A percentile compares a stretch with the other conserved stretches of the same genome.
Conservation (phyloP, 2,888 invertebrate species). For the Drosophila gaucha region DNA sequence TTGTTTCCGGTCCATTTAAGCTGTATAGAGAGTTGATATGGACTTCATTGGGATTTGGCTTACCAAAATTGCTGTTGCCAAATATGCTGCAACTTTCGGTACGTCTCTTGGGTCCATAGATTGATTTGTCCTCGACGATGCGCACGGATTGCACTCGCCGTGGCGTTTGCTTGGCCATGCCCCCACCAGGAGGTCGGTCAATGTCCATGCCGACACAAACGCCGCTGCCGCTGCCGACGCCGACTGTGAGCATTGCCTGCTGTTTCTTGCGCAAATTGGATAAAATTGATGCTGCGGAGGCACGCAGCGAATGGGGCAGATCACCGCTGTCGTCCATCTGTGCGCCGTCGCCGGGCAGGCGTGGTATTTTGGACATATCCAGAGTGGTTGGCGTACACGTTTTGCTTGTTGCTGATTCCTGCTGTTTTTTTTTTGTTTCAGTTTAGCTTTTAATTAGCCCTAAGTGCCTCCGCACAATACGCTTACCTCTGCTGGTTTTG, state of each 20-base stretch:
- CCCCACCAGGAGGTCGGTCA: conserved; percentile 7
- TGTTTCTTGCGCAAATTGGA: conserved; percentile 76
- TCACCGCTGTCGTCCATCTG: conserved; percentile 78
- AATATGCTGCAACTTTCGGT: conserved; percentile 83
- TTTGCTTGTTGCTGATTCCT: conserved; percentile 43
- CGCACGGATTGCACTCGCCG: conserved; percentile 83
- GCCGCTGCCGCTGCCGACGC: conserved; percentile 11
- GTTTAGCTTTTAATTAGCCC: conserved; percentile 70
- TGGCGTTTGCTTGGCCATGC: conserved; percentile 65
- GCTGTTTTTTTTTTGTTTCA: conserved; percentile 65
- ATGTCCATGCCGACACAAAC: not conserved
- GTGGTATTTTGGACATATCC: conserved; percentile 84
- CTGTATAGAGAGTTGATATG: not conserved
- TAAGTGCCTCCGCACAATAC: conserved; percentile 63
- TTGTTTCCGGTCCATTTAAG: not conserved
- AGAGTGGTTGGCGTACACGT: conserved; percentile 30
- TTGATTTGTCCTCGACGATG: conserved; percentile 81
- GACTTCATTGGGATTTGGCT: conserved; percentile 19
- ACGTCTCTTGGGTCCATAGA: conserved; percentile 78
- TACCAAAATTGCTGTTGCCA: conserved; percentile 73
- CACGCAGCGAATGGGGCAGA: conserved; percentile 60
- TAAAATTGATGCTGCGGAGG: conserved; percentile 69
- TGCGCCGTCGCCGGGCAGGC: conserved; percentile 83
- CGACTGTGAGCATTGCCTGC: conserved; percentile 55
- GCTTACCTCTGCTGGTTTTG: conserved; percentile 73